phyloP scores from a whole-genome alignment of 2,797 vertebrate species.

The Siniperca scherzeri region DNA sequence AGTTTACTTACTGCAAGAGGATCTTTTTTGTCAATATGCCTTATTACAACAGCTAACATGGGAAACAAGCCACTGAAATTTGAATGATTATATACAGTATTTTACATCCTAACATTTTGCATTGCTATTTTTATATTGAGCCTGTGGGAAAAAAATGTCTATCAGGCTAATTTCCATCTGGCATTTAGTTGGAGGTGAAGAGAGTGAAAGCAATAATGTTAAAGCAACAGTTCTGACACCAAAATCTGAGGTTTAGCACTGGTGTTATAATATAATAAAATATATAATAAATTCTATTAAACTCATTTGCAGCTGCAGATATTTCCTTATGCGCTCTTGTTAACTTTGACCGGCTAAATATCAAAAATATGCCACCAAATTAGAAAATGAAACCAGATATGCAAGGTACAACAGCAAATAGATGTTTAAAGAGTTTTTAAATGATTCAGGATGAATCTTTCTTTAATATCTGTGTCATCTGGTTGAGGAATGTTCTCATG shows the following conservation, averaged over 20 bases:
- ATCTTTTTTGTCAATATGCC: not conserved
- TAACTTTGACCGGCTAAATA: not conserved
- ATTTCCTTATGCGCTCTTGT: not conserved
- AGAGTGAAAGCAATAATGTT: not conserved
- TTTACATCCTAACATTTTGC: not conserved
- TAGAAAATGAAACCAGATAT: slow-evolving; percentile 9
- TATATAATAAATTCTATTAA: not conserved
- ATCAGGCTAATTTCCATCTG: slow-evolving; percentile 14
- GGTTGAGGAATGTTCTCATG: slow-evolving; percentile 18
- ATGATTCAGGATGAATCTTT: slow-evolving; percentile 14
- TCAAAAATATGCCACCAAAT: not conserved
- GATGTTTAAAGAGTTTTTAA: slow-evolving; percentile 13
- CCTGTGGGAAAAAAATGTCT: not conserved
- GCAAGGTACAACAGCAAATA: not conserved
- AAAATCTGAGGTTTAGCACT: not conserved
- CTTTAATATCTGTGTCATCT: slow-evolving; percentile 15
- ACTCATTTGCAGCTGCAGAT: not conserved
- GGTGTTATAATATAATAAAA: not conserved
- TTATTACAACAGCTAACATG: not conserved
- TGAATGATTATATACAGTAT: not conserved
- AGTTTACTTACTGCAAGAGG: not conserved
- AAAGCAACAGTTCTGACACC: not conserved
- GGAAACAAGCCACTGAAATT: not conserved
- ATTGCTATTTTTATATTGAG: not conserved
- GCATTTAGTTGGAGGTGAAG: not conserved